These are phyloP conservation scores for Meles meles DNA, from an alignment of 2,113 vertebrate genomes.

Conservation along the genomic window DNA sequence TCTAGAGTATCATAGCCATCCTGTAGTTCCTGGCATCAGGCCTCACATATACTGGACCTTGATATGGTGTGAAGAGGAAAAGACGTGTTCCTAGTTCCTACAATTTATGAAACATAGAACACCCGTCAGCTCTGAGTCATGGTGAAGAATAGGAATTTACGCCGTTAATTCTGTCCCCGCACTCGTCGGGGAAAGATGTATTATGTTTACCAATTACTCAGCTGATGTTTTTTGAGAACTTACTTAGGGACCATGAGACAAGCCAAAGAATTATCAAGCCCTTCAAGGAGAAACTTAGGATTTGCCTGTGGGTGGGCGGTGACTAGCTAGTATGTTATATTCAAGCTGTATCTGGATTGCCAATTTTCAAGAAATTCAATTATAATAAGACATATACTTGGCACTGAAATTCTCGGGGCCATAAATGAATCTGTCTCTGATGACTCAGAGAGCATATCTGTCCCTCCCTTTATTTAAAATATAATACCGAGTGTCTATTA, in stretches of 20 bases:
- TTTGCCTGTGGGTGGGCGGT: background rate
- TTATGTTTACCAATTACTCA: background rate
- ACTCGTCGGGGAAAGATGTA: background rate
- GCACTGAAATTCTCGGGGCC: background rate
- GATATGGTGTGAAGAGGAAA: background rate
- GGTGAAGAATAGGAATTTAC: background rate
- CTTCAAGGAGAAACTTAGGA: background rate
- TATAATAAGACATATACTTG: conserved; percentile 1
- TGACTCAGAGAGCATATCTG: background rate
- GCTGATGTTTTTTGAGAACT: background rate
- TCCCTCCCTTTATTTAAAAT: conserved; percentile 13
- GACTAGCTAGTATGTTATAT: conserved; percentile 16
- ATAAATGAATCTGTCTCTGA: background rate
- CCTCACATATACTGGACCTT: background rate
- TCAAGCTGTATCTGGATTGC: background rate
- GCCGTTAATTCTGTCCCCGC: background rate
- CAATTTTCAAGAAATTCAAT: conserved; percentile 51
- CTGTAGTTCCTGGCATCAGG: background rate
- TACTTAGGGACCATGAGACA: background rate
- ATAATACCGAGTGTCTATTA: background rate
- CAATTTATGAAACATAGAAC: background rate
- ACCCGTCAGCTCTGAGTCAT: background rate
- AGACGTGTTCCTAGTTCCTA: background rate
- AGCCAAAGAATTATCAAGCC: background rate
- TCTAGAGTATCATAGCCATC: background rate